phyloP scores from a whole-genome alignment of 2,113 vertebrate genomes.

The Thryonomys swinderianus region DNA sequence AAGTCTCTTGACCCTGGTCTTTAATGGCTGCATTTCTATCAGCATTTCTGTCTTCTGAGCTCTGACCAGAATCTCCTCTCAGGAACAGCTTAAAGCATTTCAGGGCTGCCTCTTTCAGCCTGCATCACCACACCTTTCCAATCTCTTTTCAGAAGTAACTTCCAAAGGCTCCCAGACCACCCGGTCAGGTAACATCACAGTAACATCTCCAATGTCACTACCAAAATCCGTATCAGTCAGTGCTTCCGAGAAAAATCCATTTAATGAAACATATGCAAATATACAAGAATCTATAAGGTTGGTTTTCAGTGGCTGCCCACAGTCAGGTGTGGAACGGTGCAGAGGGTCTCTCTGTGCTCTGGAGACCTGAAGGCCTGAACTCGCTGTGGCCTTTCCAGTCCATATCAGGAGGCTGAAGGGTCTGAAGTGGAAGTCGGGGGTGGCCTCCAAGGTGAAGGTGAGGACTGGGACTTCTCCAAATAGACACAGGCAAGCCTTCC shows the following conservation, averaged over 20 bases:
- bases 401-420: background rate
- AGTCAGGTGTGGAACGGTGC: too few relatives aligned
- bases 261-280: background rate
- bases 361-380: background rate
- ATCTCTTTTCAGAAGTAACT: too few relatives aligned
- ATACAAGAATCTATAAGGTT: background rate
- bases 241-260: background rate
- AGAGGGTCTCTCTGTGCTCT: too few relatives aligned
- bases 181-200: too few relatives aligned
- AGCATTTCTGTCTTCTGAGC: background rate
- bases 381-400: background rate
- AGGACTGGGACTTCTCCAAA: background rate
- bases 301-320: too few relatives aligned
- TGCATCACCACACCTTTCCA: too few relatives aligned
- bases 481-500: background rate
- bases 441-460: background rate
- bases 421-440: background rate
- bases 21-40: background rate
- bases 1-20: background rate
- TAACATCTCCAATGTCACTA: background rate
- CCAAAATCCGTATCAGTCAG: background rate
- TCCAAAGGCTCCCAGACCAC: too few relatives aligned
- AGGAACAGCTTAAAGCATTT: background rate
- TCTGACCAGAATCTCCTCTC: background rate
- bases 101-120: too few relatives aligned